Evolutionary conservation across 2,888 invertebrate species (phyloP).

Genomic region (Rhyacophila evoluta): DNA sequence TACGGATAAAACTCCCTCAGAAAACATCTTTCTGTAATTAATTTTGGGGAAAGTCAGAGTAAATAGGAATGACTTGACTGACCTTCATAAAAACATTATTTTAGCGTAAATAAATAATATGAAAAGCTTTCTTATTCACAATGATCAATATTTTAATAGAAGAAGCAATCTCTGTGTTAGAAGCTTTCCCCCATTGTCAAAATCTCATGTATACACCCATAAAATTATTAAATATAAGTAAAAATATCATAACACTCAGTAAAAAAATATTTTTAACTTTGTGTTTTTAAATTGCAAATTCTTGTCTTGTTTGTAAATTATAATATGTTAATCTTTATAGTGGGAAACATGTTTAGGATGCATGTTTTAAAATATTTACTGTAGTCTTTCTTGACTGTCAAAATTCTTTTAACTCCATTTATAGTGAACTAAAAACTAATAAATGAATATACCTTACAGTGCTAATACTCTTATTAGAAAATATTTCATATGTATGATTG

Average conservation of each 20-base stretch:
- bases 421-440: not conserved
- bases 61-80: too few species aligned
- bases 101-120: too few species aligned
- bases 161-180: not conserved
- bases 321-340: not conserved
- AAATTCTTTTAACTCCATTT: not conserved
- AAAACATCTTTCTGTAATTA: too few species aligned
- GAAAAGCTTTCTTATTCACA: not conserved
- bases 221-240: not conserved
- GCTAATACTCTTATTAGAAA: too few species aligned
- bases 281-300: not conserved
- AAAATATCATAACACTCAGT: not conserved
- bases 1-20: too few species aligned
- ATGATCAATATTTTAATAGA: not conserved
- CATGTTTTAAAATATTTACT: not conserved
- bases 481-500: too few species aligned
- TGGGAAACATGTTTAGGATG: not conserved
- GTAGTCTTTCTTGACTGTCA: not conserved
- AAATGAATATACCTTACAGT: too few species aligned
- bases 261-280: not conserved
- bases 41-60: too few species aligned
- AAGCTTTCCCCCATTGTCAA: not conserved
- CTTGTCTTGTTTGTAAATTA: not conserved
- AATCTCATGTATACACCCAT: not conserved
- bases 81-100: too few species aligned